These are phyloP conservation scores for Xyrauchen texanus DNA, from an alignment of 2,113 vertebrate genomes.

Conservation along the genomic window DNA sequence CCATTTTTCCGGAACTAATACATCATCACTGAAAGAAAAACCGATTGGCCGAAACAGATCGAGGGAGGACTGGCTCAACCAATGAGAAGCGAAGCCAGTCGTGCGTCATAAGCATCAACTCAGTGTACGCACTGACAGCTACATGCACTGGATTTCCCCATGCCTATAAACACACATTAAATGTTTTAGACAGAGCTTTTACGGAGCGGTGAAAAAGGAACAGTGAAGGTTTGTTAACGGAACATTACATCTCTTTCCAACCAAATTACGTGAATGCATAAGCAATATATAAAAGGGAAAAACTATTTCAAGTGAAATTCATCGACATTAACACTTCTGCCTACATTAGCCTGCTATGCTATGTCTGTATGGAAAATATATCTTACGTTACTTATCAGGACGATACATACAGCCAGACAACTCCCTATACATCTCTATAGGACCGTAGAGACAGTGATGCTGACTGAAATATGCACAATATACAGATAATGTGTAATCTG, in stretches of 20 bases:
- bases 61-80: slow-evolving; percentile 29
- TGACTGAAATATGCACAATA: neutral
- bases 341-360: neutral
- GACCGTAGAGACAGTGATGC: neutral
- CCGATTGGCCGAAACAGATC: slow-evolving; percentile 52
- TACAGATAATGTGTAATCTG: neutral
- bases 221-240: neutral
- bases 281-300: neutral
- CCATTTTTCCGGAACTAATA: slow-evolving; percentile 72
- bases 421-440: too few species aligned
- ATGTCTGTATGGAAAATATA: neutral
- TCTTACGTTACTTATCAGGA: too few species aligned
- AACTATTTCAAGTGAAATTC: neutral
- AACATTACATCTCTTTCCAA: neutral
- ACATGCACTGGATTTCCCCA: neutral
- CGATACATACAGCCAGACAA: too few species aligned
- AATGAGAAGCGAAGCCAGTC: neutral
- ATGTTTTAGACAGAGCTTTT: neutral
- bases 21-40: neutral
- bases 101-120: neutral
- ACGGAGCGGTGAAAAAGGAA: neutral
- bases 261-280: neutral
- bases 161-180: neutral
- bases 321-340: neutral
- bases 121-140: neutral